These are phyloP conservation scores for Rachycentron canadum DNA, from an alignment of 2,797 vertebrate genomes.

Conservation along the genomic window DNA sequence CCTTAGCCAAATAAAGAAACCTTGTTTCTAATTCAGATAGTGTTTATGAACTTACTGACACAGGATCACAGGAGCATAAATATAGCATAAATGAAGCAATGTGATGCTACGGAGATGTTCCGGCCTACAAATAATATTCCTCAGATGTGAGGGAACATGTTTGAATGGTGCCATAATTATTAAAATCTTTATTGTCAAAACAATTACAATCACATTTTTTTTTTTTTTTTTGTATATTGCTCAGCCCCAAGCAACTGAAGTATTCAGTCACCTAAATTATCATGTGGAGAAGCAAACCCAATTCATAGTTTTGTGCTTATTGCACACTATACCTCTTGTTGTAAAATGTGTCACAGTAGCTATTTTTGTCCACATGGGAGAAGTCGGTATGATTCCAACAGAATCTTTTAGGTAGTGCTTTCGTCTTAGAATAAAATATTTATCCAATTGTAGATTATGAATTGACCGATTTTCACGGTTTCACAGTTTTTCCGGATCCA, in stretches of 20 bases:
- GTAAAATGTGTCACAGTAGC: constrained; percentile 33
- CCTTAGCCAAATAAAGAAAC: not conserved
- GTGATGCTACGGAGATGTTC: too few relatives aligned
- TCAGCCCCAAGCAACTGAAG: not conserved
- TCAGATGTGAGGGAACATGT: too few relatives aligned
- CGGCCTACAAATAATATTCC: too few relatives aligned
- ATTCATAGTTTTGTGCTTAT: constrained; percentile 26
- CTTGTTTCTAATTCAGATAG: not conserved
- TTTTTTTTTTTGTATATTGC: too few relatives aligned
- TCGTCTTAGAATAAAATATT: not conserved
- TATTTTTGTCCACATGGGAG: constrained; percentile 40
- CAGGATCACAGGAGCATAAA: too few relatives aligned
- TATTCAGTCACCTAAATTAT: not conserved
- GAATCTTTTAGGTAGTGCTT: constrained; percentile 14
- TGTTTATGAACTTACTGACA: not conserved
- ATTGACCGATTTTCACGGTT: constrained; percentile 6
- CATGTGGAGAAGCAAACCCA: not conserved
- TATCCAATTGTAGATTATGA: not conserved
- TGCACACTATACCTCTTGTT: not conserved
- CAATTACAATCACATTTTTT: too few relatives aligned
- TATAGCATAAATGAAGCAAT: too few relatives aligned
- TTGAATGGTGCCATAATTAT: too few relatives aligned
- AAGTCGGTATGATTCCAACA: constrained; percentile 1
- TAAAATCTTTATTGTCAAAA: too few relatives aligned
- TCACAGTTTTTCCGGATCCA: not conserved